Percentiles rank a stretch among this genome's conserved stretches.
These are phyloP conservation scores for Catharus ustulatus DNA, from an alignment of 2,797 vertebrate genomes.

Conservation along the genomic window DNA sequence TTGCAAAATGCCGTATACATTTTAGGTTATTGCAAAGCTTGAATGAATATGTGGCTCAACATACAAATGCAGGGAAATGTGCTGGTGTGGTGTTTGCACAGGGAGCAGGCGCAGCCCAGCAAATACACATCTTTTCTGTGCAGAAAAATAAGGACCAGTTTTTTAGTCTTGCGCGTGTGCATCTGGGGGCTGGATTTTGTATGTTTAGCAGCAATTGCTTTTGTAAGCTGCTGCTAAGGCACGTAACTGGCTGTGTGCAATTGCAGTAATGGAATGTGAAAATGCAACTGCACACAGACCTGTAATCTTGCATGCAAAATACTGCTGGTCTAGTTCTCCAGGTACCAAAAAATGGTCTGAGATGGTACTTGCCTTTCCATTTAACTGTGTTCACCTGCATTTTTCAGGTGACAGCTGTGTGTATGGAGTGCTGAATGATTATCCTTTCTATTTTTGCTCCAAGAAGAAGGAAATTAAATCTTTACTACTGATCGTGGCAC, in stretches of 20 bases:
- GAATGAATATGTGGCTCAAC: slow-evolving; percentile 38
- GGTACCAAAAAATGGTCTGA: slow-evolving; percentile 58
- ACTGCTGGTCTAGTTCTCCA: slow-evolving; percentile 35
- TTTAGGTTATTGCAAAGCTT: slow-evolving; percentile 40
- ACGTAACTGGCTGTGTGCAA: slow-evolving; percentile 55
- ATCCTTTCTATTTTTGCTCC: slow-evolving; percentile 25
- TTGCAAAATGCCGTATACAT: slow-evolving; percentile 26
- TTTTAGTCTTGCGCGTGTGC: slow-evolving; percentile 14
- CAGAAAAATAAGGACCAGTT: slow-evolving; percentile 57
- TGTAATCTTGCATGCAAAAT: slow-evolving; percentile 64
- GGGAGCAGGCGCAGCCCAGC: slow-evolving; percentile 7
- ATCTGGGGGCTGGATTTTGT: slow-evolving; percentile 53
- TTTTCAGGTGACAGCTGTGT: slow-evolving; percentile 41
- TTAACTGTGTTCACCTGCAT: slow-evolving; percentile 8
- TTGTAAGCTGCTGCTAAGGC: slow-evolving; percentile 63
- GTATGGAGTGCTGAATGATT: not conserved
- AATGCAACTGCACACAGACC: slow-evolving; percentile 45
- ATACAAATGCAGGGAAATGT: not conserved
- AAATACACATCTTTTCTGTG: slow-evolving; percentile 22
- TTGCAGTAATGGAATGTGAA: slow-evolving; percentile 65
- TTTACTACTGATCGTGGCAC: not conserved
- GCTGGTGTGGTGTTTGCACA: slow-evolving; percentile 28
- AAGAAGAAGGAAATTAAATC: slow-evolving; percentile 26
- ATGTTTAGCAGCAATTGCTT: slow-evolving; percentile 61
- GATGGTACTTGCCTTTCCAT: not conserved